Evolutionary conservation across 2,113 vertebrate species (phyloP), one percentile per base, ranked within the genome.

Genomic region (Gasterosteus nipponicus): DNA sequence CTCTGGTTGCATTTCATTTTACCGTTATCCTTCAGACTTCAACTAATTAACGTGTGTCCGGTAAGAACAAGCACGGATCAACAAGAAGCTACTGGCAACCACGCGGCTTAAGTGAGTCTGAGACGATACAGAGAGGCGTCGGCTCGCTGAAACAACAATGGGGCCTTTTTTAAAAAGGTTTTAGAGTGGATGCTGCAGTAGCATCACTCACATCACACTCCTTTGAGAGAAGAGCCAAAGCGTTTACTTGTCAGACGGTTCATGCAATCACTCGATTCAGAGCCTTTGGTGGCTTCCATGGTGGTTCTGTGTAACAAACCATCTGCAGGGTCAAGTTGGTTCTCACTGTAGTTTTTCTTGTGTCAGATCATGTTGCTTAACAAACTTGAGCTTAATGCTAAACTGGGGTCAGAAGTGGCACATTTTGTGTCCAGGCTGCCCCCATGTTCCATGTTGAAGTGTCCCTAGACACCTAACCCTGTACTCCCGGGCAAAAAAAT

Each of bases 381-480:
- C 74, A 70, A 78, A 2, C 60, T 44, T 38, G 54, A 79, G 41
- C n/a, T 81, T 81, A 61, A 68, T 75, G n/a, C 16, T 72, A 57
- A 44, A 56, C 73, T 26, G 41, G 57, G 66, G 70, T 83, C 22
- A 38, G 26, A 73, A 41, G 41, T 62, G 41, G 66, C 65, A 67
- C 5, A 47, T 47, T 5, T n/a, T n/a, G n/a, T n/a, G n/a, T n/a
- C n/a, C n/a, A n/a, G n/a, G n/a, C n/a, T n/a, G n/a, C n/a, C n/a
- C n/a, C n/a, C n/a, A n/a, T n/a, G n/a, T n/a, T n/a, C n/a, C n/a
- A n/a, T n/a, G n/a, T n/a, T n/a, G n/a, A n/a, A n/a, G n/a, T n/a
- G n/a, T n/a, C n/a, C n/a, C n/a, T n/a, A n/a, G n/a, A n/a, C n/a
- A n/a, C n/a, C n/a, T n/a, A n/a, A n/a, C n/a, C n/a, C n/a, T n/a